Evolutionary conservation across 1,140 invertebrate species (phyloP).

Genomic region (Fopius arisanus): DNA sequence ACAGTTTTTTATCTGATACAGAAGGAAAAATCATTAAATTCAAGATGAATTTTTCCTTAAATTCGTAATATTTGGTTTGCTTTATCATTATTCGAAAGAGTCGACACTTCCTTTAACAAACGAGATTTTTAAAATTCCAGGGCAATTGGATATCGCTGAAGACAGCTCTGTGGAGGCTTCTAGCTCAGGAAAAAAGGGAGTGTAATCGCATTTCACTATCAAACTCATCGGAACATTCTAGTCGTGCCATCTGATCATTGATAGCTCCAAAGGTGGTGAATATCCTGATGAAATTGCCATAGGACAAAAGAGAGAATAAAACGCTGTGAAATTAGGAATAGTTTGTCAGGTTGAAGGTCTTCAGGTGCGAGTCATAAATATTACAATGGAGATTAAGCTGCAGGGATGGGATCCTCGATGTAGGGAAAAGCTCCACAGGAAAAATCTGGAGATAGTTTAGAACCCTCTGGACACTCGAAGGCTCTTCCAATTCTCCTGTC

Average conservation of each 20-base stretch:
- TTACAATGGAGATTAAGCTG: too few species aligned
- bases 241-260: constrained; percentile 38
- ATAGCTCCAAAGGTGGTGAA: constrained; percentile 21
- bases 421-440: constrained; percentile 39
- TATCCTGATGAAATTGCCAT: not conserved
- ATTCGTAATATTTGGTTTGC: too few species aligned
- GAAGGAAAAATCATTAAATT: too few species aligned
- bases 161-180: not conserved
- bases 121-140: constrained; percentile 31
- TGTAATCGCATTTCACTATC: constrained; percentile 6
- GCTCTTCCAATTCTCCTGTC: constrained; percentile 33
- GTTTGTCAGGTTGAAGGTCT: not conserved
- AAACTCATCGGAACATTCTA: constrained; percentile 43
- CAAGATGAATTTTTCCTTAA: too few species aligned
- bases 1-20: too few species aligned
- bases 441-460: constrained; percentile 35
- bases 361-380: not conserved
- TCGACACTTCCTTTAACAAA: constrained; percentile 10
- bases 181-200: constrained; percentile 16
- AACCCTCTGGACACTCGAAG: constrained; percentile 44
- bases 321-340: not conserved
- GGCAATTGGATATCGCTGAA: constrained; percentile 33
- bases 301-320: constrained; percentile 4
- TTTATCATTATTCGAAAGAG: not conserved
- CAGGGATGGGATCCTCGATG: not conserved